Evolutionary conservation across 2,113 vertebrate species (phyloP), one percentile per base, ranked within the genome.

Genomic region (Mus pahari): DNA sequence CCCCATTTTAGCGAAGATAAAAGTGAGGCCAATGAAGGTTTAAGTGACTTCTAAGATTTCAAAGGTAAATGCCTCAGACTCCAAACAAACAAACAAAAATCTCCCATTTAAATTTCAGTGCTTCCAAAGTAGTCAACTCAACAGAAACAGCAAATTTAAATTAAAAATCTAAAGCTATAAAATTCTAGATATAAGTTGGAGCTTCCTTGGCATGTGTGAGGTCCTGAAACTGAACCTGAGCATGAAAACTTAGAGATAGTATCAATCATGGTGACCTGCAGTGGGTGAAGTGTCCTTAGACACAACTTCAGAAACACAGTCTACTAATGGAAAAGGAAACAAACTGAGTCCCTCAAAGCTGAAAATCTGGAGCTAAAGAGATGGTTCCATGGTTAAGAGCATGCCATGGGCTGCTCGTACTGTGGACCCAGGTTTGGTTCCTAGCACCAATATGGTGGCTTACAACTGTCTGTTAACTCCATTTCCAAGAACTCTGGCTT

Each of bases 21-120:
- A 89, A 11, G 26, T 53, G 20, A 66, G 26, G 33, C 10, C 28
- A 16, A 74, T 22, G 71, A 87, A 42, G 81, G 17, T 33, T 68
- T 89, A 89, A 74, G 24, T 82, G 58, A 89, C 87, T 64, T 88
- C 14, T 70, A 95, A 89, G 17, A 9, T 81, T 14, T 86, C 79
- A 79, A 31, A 95, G 3, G 81, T 70, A 92, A 90, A 39, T 42
- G 17, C 7, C 50, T 92, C 24, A 86, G 45, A 36, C 39, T 93
- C 86, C 92, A 75, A 42, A 81, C 12, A 55, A 13, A 55, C 53
- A 55, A 55, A 55, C 53, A 55, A 53, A 66, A 3, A 60, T 4
- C 79, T 60, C 33, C 12, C 64, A 58, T 42, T 74, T 66, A 84
- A 48, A 33, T 58, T 22, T 60, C 39, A 84, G 20, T 48, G 55